Evolutionary conservation across 2,797 vertebrate species (phyloP).

Genomic region (Takifugu ocellatus): DNA sequence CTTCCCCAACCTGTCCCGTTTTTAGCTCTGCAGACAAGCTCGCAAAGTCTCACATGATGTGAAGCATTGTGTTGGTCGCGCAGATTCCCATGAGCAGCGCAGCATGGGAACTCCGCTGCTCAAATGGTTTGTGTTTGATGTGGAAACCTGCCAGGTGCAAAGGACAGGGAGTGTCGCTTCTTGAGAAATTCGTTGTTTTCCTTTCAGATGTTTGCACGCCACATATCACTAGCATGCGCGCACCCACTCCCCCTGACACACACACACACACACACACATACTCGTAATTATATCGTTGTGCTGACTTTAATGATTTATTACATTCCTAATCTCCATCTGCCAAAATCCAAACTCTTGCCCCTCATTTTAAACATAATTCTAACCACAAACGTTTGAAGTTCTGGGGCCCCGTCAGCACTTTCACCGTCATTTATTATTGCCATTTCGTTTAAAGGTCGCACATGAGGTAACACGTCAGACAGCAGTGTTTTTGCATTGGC

Average conservation of each 20-base stretch:
- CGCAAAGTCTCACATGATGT: neutral
- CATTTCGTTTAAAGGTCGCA: no score
- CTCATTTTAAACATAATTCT: no score
- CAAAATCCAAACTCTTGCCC: no score
- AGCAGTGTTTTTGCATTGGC: no score
- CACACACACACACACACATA: slow-evolving; percentile 1
- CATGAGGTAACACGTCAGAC: no score
- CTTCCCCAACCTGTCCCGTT: slow-evolving; percentile 3
- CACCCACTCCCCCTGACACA: neutral
- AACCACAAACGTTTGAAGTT: no score
- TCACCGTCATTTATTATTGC: no score
- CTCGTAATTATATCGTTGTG: no score
- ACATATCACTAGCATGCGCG: neutral
- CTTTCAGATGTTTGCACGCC: slow-evolving; percentile 32
- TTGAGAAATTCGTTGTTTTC: slow-evolving; percentile 44
- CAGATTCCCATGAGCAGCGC: neutral
- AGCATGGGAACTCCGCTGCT: slow-evolving; percentile 48
- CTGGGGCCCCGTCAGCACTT: no score
- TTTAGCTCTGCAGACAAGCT: no score
- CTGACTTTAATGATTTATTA: no score
- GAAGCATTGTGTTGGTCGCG: slow-evolving; percentile 8
- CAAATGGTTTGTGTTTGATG: slow-evolving; percentile 49
- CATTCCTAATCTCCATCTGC: no score
- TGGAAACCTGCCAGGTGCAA: slow-evolving; percentile 26
- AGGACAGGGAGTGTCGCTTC: slow-evolving; percentile 41